These are phyloP conservation scores for Catajapyx aquilonaris DNA, from an alignment of 1,140 invertebrate genomes.

Conservation along the genomic window DNA sequence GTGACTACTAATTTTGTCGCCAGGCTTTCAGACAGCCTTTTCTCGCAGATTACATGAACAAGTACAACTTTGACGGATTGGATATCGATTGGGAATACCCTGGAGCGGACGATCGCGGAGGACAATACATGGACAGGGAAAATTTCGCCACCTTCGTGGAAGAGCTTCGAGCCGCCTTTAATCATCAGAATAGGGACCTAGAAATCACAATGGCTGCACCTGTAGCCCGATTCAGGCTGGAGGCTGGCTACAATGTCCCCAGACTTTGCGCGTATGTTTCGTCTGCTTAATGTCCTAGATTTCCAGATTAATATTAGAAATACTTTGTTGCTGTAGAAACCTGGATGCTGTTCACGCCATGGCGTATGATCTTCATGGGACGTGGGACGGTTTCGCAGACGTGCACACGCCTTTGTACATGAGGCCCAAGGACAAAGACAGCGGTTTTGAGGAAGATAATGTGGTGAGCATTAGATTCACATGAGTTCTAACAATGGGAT, in stretches of 20 bases:
- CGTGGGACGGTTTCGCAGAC: constrained; percentile 21
- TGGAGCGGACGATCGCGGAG: constrained; percentile 13
- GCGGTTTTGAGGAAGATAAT: constrained; percentile 16
- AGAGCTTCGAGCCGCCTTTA: constrained; percentile 14
- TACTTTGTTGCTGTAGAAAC: not conserved
- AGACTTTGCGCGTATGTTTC: constrained; percentile 12
- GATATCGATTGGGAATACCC: constrained; percentile 20
- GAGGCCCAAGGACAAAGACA: constrained; percentile 12
- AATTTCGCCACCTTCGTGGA: constrained; percentile 14
- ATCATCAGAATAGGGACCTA: constrained; percentile 12
- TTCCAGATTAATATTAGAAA: too few relatives aligned
- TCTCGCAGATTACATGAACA: constrained; percentile 5
- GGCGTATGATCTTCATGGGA: constrained; percentile 24
- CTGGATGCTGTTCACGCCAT: constrained; percentile 9
- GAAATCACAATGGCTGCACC: constrained; percentile 14
- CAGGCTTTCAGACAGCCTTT: not conserved
- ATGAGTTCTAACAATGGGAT: not conserved
- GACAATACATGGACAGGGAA: constrained; percentile 16
- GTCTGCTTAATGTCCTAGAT: too few relatives aligned
- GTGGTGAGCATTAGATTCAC: constrained; percentile 10
- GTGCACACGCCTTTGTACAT: constrained; percentile 15
- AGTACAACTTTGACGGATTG: constrained; percentile 19
- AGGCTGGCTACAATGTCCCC: constrained; percentile 15
- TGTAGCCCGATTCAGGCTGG: constrained; percentile 11
- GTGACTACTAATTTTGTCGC: too few relatives aligned